Percentiles rank a stretch among this genome's conserved stretches.
Evolutionary conservation across 2,888 invertebrate genomes (phyloP).

Genomic region (Amblyjoppa fuscipennis): DNA sequence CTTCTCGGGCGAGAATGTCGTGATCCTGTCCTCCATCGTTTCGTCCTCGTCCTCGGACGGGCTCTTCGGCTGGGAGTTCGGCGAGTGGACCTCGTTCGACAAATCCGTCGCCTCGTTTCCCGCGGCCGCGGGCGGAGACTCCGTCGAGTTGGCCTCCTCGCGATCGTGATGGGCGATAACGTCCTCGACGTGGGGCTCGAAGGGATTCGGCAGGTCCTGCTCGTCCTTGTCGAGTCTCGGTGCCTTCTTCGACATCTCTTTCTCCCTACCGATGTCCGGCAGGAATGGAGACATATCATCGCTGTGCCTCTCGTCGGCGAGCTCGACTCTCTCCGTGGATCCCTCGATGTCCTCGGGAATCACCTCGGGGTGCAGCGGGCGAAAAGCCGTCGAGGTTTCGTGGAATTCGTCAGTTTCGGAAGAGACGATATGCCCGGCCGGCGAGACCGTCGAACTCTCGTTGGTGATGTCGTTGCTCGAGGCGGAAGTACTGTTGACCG

Average conservation of each 20-base stretch:
- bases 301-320: constrained; percentile 78
- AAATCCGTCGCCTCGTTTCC: constrained; percentile 64
- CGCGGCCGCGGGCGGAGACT: constrained; percentile 38
- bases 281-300: constrained; percentile 90
- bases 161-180: constrained; percentile 73
- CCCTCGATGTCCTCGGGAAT: constrained; percentile 72
- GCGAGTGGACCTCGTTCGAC: constrained; percentile 63
- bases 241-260: constrained; percentile 80
- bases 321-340: constrained; percentile 65
- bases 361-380: constrained; percentile 68
- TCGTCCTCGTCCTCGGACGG: constrained; percentile 60
- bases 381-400: constrained; percentile 71
- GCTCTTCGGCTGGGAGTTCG: constrained; percentile 54
- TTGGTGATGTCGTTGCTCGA: constrained; percentile 11
- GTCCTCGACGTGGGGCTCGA: constrained; percentile 82
- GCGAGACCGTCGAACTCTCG: constrained; percentile 26
- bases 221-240: constrained; percentile 86
- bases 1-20: constrained; percentile 41
- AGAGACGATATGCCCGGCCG: constrained; percentile 20
- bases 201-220: constrained; percentile 86
- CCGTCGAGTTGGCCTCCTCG: constrained; percentile 38
- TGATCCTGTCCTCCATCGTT: constrained; percentile 60
- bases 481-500: constrained; percentile 22
- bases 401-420: constrained; percentile 16
- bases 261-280: constrained; percentile 88